phyloP scores from a whole-genome alignment of 2,113 vertebrate genomes.

The Prunella himalayana region DNA sequence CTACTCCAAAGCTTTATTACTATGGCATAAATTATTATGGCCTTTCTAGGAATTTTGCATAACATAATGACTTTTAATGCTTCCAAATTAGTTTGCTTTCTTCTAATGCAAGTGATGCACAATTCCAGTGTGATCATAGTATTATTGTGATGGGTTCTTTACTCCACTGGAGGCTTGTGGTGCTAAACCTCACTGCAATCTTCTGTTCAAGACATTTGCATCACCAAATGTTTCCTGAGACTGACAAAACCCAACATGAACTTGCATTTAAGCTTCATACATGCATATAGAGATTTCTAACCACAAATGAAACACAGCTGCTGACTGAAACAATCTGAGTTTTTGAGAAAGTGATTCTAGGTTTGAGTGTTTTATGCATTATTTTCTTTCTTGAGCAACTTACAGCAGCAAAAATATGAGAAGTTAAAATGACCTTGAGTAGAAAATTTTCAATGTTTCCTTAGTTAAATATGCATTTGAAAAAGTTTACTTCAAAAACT shows the following conservation, averaged over 20 bases:
- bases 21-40: neutral
- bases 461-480: neutral
- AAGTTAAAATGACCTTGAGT: slow-evolving; percentile 25
- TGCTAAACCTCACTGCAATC: neutral
- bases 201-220: neutral
- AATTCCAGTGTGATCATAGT: neutral
- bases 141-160: neutral
- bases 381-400: neutral
- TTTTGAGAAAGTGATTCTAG: neutral
- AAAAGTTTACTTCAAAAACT: neutral
- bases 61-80: neutral
- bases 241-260: neutral
- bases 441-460: neutral
- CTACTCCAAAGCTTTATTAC: neutral
- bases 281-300: neutral
- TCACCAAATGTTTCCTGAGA: neutral
- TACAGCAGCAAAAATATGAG: neutral
- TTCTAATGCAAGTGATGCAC: neutral
- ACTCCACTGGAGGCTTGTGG: neutral
- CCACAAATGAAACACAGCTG: neutral
- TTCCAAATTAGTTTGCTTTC: neutral
- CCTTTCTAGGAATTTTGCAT: neutral
- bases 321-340: neutral
- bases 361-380: neutral
- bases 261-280: neutral